Evolutionary conservation across 2,888 invertebrate species (phyloP), one percentile per base, ranked within the genome.

Genomic region (Ectemnius cavifrons): DNA sequence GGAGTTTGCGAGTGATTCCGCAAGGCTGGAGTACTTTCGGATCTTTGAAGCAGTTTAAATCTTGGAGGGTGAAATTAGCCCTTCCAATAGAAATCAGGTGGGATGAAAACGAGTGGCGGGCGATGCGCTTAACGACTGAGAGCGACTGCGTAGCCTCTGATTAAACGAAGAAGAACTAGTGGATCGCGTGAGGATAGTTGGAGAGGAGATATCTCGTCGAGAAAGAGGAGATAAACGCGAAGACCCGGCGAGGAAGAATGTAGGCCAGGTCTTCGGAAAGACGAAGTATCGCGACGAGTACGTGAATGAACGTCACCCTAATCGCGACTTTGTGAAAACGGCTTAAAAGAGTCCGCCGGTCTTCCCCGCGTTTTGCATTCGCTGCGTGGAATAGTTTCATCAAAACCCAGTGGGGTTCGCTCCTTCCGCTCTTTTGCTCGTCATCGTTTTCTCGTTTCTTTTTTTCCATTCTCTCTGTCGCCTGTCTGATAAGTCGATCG

Each of bases 401-500:
- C 0, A 37, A 6, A 37, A 37, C 37, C 52, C 16, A 14, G 52
- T 16, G 52, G 16, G 16, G 52, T 52, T 52, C 52, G 16, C 52
- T 14, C 52, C n/a, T 52, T 52, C n/a, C 52, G 52, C 52, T 52
- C n/a, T 14, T 52, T 52, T 52, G 5, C 16, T 16, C 52, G 4
- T 14, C 13, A 61, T 47, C 16, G 37, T 14, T 61, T 20, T 65
- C 28, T 45, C 20, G 6, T 2, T 37, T 52, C 14, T 61, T 0
- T 23, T 23, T 45, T 47, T 37, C 47, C 45, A 11, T n/a, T 56
- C 56, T 67, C 67, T 45, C 60, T n/a, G 16, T 16, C 65, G 28
- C 13, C 28, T 63, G 14, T 18, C 20, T 62, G 46, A 52, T 71
- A 63, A 57, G 61, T 58, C 57, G 52, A 67, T 67, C 73, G 71